Evolutionary conservation across 1,140 invertebrate species (phyloP).

Genomic region (Hylyphantes graminicola): DNA sequence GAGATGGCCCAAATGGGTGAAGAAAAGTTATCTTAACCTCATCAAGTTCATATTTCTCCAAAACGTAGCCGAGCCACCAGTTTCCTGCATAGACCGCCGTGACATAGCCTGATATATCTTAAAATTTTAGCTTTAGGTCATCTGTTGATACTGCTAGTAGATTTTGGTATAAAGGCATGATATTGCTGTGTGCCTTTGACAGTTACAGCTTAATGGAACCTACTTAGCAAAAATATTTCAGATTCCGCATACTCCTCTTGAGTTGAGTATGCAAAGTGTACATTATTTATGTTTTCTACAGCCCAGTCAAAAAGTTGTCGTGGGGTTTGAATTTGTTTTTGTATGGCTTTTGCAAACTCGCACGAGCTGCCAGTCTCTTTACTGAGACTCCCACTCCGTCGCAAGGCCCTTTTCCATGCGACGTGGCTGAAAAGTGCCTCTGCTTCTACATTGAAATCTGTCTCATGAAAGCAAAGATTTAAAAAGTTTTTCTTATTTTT

Average conservation of each 20-base stretch:
- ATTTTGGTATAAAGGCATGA: background rate
- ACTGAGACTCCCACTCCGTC: constrained; percentile 64
- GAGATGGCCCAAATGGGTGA: background rate
- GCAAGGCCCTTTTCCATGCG: constrained; percentile 64
- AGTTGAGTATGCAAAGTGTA: background rate
- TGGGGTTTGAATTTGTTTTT: background rate
- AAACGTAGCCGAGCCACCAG: background rate
- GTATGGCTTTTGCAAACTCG: constrained; percentile 38
- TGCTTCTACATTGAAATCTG: constrained; percentile 32
- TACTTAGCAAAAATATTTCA: background rate
- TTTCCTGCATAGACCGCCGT: background rate
- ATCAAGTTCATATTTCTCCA: background rate
- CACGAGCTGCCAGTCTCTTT: constrained; percentile 47
- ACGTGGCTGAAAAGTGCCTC: constrained; percentile 65
- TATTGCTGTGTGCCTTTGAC: background rate
- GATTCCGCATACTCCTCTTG: background rate
- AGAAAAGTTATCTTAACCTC: constrained; percentile 1
- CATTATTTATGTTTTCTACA: background rate
- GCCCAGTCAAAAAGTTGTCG: background rate
- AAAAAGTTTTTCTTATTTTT: constrained; percentile 9
- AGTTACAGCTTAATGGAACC: background rate
- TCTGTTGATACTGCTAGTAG: background rate
- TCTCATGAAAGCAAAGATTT: constrained; percentile 13
- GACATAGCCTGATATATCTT: background rate
- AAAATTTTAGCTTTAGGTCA: background rate